These are phyloP conservation scores for Catocala nupta DNA, from an alignment of 2,888 invertebrate genomes.

Conservation along the genomic window DNA sequence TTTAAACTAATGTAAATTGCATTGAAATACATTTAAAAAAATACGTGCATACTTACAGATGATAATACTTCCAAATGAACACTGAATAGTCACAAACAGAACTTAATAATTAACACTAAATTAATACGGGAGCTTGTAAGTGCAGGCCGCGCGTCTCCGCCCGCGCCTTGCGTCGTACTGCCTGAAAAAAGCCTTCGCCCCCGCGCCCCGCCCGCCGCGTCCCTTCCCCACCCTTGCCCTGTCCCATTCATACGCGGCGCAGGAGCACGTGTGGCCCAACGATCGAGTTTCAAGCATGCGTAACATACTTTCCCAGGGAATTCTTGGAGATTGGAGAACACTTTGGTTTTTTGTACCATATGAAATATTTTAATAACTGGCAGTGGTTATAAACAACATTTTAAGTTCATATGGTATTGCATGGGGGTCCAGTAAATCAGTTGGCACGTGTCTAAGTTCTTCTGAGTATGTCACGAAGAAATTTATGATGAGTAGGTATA, in stretches of 20 bases:
- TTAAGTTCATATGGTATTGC: conserved; percentile 37
- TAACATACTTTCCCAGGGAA: conserved; percentile 79
- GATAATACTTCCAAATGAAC: conserved; percentile 21
- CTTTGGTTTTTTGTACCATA: conserved; percentile 50
- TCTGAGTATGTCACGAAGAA: background rate
- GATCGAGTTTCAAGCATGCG: conserved; percentile 77
- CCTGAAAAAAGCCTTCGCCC: conserved; percentile 84
- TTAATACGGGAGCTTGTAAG: conserved; percentile 42
- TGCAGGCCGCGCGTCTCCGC: conserved; percentile 66
- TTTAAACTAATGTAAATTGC: background rate
- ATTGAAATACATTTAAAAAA: conserved; percentile 10
- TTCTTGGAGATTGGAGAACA: conserved; percentile 54
- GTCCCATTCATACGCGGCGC: conserved; percentile 68
- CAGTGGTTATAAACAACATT: conserved; percentile 37
- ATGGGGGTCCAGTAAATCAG: conserved; percentile 28
- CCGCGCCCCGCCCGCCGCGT: conserved; percentile 56
- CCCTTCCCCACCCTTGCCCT: conserved; percentile 63
- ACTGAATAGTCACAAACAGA: conserved; percentile 28
- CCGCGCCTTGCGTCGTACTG: conserved; percentile 75
- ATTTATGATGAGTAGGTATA: too few relatives aligned
- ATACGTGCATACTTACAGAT: conserved; percentile 29
- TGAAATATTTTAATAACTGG: conserved; percentile 53
- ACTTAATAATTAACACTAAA: conserved; percentile 17
- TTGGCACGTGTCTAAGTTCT: conserved; percentile 47
- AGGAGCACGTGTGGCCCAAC: conserved; percentile 79